A percentile compares a stretch with the other conserved stretches of the same genome.
Conservation (phyloP, 2,113 vertebrate species). For the Caranx melampygus region DNA sequence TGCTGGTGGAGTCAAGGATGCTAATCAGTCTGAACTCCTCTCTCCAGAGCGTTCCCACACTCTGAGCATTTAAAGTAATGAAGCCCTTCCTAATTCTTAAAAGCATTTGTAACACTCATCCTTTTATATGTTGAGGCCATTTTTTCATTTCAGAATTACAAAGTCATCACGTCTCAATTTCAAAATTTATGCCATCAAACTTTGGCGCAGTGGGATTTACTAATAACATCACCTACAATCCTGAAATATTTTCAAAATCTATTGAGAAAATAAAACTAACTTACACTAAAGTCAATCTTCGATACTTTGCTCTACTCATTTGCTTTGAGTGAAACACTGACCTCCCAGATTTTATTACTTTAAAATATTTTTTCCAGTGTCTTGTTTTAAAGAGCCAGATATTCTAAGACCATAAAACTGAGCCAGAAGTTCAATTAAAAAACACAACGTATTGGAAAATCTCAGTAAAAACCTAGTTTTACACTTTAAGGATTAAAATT, state of each 20-base stretch:
- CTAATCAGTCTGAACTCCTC: neutral
- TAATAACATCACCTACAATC: too few relatives aligned
- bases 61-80: neutral
- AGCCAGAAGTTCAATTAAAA: neutral
- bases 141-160: too few relatives aligned
- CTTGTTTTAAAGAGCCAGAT: neutral
- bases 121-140: too few relatives aligned
- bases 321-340: too few relatives aligned
- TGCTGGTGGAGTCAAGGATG: slow-evolving; percentile 23
- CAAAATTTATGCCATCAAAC: too few relatives aligned
- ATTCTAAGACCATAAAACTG: neutral
- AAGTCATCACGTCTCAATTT: too few relatives aligned
- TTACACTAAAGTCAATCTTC: too few relatives aligned
- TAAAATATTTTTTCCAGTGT: neutral
- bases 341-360: too few relatives aligned
- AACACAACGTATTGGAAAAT: neutral
- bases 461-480: neutral
- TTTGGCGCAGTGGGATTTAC: too few relatives aligned
- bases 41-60: slow-evolving; percentile 16
- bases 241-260: too few relatives aligned
- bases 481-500: neutral
- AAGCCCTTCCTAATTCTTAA: neutral
- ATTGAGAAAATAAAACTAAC: too few relatives aligned
- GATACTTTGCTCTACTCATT: too few relatives aligned
- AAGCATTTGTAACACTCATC: neutral